These are phyloP conservation scores for Sthenelais limicola DNA, from an alignment of 2,888 invertebrate genomes.

Conservation along the genomic window DNA sequence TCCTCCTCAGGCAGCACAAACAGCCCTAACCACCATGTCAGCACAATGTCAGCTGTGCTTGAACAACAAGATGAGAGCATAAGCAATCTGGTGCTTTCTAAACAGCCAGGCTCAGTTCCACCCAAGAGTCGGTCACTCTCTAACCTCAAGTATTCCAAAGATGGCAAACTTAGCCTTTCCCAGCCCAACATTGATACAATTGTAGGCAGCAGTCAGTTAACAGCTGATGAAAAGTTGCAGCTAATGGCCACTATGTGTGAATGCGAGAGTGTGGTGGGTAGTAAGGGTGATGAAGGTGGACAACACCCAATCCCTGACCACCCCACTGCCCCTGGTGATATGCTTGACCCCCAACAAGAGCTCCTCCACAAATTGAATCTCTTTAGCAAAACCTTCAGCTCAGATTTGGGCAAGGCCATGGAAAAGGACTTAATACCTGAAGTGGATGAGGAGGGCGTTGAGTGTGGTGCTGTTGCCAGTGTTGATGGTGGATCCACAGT, in stretches of 20 bases:
- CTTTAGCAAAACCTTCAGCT: no score
- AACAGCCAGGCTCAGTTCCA: not conserved
- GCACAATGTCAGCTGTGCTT: no score
- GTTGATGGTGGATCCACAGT: no score
- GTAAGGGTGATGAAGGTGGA: no score
- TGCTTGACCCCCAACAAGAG: no score
- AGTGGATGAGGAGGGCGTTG: no score
- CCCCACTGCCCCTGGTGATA: no score
- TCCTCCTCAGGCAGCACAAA: conserved; percentile 20
- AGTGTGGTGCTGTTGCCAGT: no score
- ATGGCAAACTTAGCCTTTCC: conserved; percentile 1
- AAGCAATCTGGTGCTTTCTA: not conserved
- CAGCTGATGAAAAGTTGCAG: conserved; percentile 36
- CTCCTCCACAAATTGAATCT: no score
- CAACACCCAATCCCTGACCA: no score
- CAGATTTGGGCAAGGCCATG: no score
- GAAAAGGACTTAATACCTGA: no score
- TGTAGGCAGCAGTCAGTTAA: conserved; percentile 25
- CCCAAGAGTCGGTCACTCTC: not conserved
- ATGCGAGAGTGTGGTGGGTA: conserved; percentile 15
- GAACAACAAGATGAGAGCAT: conserved; percentile 1
- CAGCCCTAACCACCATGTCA: conserved; percentile 24
- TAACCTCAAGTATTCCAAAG: not conserved
- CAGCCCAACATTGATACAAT: conserved; percentile 36
- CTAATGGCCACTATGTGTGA: conserved; percentile 45